Evolutionary conservation across 2,888 invertebrate species (phyloP).

Genomic region (Epinotia demarniana): DNA sequence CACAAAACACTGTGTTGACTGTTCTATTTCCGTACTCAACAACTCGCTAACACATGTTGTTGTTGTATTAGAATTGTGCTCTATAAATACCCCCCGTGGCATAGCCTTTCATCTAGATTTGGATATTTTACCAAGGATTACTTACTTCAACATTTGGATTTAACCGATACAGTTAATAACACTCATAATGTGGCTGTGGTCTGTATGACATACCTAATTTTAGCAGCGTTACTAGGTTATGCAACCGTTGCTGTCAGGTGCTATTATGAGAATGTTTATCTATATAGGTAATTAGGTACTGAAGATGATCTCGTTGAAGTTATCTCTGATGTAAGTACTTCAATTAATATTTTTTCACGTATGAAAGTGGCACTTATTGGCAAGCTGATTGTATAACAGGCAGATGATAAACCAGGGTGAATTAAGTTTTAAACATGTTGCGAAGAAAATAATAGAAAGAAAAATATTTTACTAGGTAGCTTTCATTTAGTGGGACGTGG

Average conservation of each 20-base stretch:
- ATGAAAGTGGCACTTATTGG: no score
- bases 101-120: not conserved
- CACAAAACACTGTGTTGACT: constrained; percentile 16
- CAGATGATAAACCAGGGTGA: no score
- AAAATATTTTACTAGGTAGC: no score
- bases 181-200: not conserved
- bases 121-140: not conserved
- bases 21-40: constrained; percentile 23
- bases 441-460: no score
- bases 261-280: constrained; percentile 15
- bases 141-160: not conserved
- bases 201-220: not conserved
- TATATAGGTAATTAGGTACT: not conserved
- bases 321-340: constrained; percentile 16
- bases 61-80: not conserved
- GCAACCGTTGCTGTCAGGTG: not conserved
- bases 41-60: not conserved
- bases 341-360: not conserved
- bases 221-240: constrained; percentile 2
- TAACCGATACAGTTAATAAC: not conserved
- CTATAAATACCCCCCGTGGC: not conserved
- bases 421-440: no score
- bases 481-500: no score
- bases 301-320: not conserved
- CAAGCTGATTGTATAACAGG: no score